phyloP scores from a whole-genome alignment of 2,113 vertebrate genomes.

The Hyperoodon ampullatus region DNA sequence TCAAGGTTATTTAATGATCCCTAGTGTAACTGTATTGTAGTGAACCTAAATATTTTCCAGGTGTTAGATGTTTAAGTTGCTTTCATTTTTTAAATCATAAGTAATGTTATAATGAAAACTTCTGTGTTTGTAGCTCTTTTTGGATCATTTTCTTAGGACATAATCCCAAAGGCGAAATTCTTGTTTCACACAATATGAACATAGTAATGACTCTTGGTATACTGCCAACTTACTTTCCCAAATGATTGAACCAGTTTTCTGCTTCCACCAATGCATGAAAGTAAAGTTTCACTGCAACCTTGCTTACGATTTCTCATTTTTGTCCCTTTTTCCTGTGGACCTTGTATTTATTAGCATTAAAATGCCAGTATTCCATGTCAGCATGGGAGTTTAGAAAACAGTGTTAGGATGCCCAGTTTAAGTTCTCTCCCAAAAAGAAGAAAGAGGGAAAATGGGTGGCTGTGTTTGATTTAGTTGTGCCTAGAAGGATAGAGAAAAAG shows the following conservation, averaged over 20 bases:
- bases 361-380: neutral
- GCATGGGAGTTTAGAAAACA: neutral
- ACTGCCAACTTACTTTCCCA: slow-evolving; percentile 29
- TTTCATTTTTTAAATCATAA: slow-evolving; percentile 28
- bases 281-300: neutral
- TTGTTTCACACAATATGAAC: slow-evolving; percentile 19
- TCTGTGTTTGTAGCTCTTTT: neutral
- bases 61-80: slow-evolving; percentile 49
- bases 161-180: slow-evolving; percentile 30
- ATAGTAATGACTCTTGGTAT: slow-evolving; percentile 34
- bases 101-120: slow-evolving; percentile 34
- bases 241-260: slow-evolving; percentile 33
- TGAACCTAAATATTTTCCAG: slow-evolving; percentile 47
- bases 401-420: neutral
- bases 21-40: neutral
- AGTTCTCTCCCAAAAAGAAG: neutral
- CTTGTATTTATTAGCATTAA: neutral
- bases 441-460: neutral
- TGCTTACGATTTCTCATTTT: neutral
- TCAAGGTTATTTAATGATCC: slow-evolving; percentile 11
- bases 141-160: slow-evolving; percentile 47
- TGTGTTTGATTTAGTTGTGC: neutral
- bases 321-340: neutral
- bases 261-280: neutral
- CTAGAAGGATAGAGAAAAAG: neutral